Evolutionary conservation across 2,888 invertebrate species (phyloP), one percentile per base, ranked within the genome.

Genomic region (Gryllus longicercus): DNA sequence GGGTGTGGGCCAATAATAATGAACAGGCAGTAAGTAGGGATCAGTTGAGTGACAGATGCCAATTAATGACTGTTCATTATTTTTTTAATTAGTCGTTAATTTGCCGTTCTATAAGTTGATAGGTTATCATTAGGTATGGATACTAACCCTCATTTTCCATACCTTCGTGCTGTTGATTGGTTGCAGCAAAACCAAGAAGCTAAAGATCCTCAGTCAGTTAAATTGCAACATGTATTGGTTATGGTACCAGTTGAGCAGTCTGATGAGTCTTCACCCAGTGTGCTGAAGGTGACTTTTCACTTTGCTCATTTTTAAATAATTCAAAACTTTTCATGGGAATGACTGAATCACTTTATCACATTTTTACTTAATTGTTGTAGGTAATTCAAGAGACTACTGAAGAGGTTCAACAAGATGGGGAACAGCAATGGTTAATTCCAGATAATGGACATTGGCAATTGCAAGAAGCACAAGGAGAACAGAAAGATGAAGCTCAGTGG

Each of bases 151-250:
- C 38, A 38, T 38, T 38, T 38, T 38, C 38, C 38, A 38, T 38
- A 38, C 38, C 38, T 38, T 38, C 38, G 38, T 38, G 38, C 38
- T 38, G 38, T 38, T 38, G 38, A 38, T 63, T 63, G 14, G 63
- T 63, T 63, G 63, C n/a, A 63, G 63, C 63, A 63, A 63, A 63
- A 63, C n/a, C 63, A 63, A n/a, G 63, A 63, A 63, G 63, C 63
- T 63, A 63, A 63, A 63, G 63, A 63, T n/a, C 63, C 63, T 63
- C 63, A 63, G n/a, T 14, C 16, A 18, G n/a, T 63, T 14, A 63
- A 63, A n/a, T n/a, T 63, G 63, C 63, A 63, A 63, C 63, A 14
- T 63, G 63, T 63, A 63, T 63, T 63, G 63, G 63, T 63, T 14
- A 63, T 63, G 63, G 63, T 63, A 14, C 63, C 63, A 14, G 63